Evolutionary conservation across 2,797 vertebrate species (phyloP).

Genomic region (Semaprochilodus insignis): DNA sequence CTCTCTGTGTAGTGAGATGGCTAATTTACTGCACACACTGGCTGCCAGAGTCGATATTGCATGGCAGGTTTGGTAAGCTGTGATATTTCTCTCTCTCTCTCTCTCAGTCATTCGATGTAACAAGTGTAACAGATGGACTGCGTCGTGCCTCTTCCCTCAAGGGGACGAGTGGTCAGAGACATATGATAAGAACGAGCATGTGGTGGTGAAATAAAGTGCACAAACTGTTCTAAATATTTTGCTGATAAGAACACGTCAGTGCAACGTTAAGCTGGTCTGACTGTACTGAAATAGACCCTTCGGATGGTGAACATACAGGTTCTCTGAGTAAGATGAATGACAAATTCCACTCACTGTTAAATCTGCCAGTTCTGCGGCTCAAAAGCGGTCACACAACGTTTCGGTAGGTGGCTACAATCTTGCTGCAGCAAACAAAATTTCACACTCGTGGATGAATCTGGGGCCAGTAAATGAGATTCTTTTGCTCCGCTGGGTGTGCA

Average conservation of each 20-base stretch:
- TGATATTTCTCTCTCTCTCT: slow-evolving; percentile 14
- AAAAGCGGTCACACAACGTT: background rate
- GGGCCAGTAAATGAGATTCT: slow-evolving; percentile 11
- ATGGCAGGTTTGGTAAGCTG: slow-evolving; percentile 13
- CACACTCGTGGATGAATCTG: background rate
- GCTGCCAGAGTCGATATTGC: slow-evolving; percentile 13
- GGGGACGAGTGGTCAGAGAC: slow-evolving; percentile 13
- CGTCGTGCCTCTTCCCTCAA: slow-evolving; percentile 17
- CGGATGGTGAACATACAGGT: background rate
- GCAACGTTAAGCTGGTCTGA: background rate
- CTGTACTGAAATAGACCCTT: background rate
- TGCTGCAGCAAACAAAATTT: slow-evolving; percentile 12
- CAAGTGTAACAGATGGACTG: slow-evolving; percentile 47
- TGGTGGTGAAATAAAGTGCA: background rate
- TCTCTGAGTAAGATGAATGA: background rate
- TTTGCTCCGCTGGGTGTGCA: background rate
- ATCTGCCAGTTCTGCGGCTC: background rate
- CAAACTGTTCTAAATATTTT: slow-evolving; percentile 33
- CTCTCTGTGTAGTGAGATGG: slow-evolving; percentile 11
- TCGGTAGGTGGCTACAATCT: background rate
- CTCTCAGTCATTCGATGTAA: slow-evolving; percentile 13
- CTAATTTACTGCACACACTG: slow-evolving; percentile 34
- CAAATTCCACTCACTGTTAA: background rate
- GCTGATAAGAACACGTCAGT: background rate
- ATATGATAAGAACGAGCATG: slow-evolving; percentile 28